Conservation (phyloP, 1,140 invertebrate species). For the Cyrtorhinus lividipennis region DNA sequence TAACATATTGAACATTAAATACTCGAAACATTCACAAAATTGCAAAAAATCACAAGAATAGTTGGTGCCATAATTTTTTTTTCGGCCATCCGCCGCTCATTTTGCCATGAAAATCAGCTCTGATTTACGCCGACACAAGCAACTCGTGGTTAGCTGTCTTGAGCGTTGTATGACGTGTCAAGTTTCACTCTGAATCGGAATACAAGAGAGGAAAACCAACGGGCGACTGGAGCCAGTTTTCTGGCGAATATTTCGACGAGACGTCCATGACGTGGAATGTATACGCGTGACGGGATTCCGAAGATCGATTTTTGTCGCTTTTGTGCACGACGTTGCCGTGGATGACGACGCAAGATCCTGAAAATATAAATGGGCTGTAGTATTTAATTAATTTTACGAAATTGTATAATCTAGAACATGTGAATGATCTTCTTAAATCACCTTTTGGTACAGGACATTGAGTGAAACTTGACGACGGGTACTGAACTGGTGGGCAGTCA, state of each 20-base stretch:
- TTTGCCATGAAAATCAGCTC: no score
- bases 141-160: no score
- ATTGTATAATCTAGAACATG: not conserved
- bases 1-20: no score
- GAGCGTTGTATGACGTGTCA: no score
- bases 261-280: constrained; percentile 89
- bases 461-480: constrained; percentile 60
- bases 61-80: no score
- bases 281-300: constrained; percentile 77
- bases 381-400: not conserved
- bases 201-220: constrained; percentile 45
- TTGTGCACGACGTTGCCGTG: constrained; percentile 88
- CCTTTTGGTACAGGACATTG: constrained; percentile 67
- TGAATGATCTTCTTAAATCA: no score
- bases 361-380: constrained; percentile 25
- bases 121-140: no score
- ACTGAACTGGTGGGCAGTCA: constrained; percentile 47
- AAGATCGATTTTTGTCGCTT: constrained; percentile 71
- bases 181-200: no score
- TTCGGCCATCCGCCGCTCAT: no score
- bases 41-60: no score
- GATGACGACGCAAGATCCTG: constrained; percentile 75
- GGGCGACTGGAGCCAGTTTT: constrained; percentile 74
- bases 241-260: constrained; percentile 53
- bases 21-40: no score